phyloP scores from a whole-genome alignment of 2,113 vertebrate genomes.

The Meleagris gallopavo region DNA sequence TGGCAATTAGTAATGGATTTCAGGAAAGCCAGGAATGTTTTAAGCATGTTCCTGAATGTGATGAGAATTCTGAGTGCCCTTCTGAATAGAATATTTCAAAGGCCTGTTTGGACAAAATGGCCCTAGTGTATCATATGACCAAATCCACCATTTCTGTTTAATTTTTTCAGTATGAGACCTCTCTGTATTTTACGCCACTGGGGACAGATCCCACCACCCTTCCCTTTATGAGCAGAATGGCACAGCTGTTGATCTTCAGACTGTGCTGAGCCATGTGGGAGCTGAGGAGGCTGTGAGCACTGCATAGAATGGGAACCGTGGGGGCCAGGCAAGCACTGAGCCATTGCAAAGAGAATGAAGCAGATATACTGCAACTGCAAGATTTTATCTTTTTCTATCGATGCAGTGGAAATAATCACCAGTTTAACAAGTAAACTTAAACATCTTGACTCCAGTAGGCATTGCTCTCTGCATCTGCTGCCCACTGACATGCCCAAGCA shows the following conservation, averaged over 20 bases:
- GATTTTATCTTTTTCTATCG: background rate
- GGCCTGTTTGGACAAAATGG: background rate
- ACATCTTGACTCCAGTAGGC: no score
- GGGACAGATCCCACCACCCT: background rate
- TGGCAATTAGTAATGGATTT: background rate
- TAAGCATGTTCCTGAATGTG: background rate
- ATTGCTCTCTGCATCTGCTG: background rate
- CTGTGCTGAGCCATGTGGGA: background rate
- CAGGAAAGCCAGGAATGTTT: background rate
- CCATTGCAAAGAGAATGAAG: background rate
- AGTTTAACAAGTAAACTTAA: no score
- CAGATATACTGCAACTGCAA: background rate
- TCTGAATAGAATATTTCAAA: background rate
- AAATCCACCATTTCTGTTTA: background rate
- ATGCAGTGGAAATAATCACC: no score
- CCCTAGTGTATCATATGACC: background rate
- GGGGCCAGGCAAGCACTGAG: no score
- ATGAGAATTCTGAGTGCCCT: background rate
- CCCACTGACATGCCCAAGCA: rapidly evolving
- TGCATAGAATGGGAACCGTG: background rate
- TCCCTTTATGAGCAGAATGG: background rate
- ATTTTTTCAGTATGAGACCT: background rate
- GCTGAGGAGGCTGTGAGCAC: background rate
- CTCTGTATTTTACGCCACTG: background rate
- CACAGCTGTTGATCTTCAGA: background rate